Evolutionary conservation across 2,797 vertebrate species (phyloP).

Genomic region (Acipenser ruthenus): DNA sequence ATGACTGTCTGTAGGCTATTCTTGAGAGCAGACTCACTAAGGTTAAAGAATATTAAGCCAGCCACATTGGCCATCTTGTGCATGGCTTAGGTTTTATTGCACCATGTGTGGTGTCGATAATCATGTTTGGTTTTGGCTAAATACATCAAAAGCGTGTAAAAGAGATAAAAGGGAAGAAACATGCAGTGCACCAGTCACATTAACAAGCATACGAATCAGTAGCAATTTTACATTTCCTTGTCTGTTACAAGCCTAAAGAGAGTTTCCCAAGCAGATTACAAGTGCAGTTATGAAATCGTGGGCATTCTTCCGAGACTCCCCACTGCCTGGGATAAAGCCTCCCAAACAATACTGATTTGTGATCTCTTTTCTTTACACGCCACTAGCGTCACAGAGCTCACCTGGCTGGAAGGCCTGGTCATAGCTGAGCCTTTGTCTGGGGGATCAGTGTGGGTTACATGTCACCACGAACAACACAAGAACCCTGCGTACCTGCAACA

Average conservation of each 20-base stretch:
- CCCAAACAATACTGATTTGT: conserved; percentile 6
- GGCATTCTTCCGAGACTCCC: conserved; percentile 16
- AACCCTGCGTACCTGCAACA: not conserved
- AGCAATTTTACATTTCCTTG: conserved; percentile 5
- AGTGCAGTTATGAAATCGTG: conserved; percentile 23
- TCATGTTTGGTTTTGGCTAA: not conserved
- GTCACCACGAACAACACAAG: not conserved
- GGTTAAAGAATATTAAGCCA: no score
- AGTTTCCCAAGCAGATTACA: conserved; percentile 17
- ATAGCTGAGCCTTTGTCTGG: conserved; percentile 29
- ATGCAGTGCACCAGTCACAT: no score
- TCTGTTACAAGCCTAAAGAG: conserved; percentile 10
- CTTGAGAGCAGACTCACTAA: no score
- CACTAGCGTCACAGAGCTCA: no score
- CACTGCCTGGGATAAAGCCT: conserved; percentile 18
- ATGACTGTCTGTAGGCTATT: no score
- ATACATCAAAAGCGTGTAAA: no score
- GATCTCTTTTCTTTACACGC: conserved; percentile 3
- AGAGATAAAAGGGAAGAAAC: no score
- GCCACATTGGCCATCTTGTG: not conserved
- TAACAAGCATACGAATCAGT: not conserved
- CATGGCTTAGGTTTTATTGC: not conserved
- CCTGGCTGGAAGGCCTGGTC: not conserved
- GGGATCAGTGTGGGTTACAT: conserved; percentile 23
- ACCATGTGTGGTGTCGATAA: conserved; percentile 6